Evolutionary conservation across 2,888 invertebrate genomes (phyloP).

Genomic region (Notodonta ziczac): DNA sequence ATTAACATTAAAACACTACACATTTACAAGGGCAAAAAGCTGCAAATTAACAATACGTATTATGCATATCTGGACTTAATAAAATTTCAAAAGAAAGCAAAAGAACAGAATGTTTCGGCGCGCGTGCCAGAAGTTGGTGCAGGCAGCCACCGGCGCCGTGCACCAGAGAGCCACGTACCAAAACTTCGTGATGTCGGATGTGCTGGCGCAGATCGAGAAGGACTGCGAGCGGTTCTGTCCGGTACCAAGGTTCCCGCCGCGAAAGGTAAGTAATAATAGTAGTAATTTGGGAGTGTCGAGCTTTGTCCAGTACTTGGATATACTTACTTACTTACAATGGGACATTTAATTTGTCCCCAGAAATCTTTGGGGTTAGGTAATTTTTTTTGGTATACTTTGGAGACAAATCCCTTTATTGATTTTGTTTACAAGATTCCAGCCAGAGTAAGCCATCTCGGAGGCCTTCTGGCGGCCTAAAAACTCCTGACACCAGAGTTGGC

Average conservation of each 20-base stretch:
- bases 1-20: not conserved
- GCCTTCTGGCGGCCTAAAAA: too few species aligned
- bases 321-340: too few species aligned
- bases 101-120: constrained; percentile 32
- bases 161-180: constrained; percentile 45
- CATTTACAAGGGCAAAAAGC: not conserved
- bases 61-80: not conserved
- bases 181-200: constrained; percentile 63
- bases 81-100: constrained; percentile 14
- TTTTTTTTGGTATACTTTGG: too few species aligned
- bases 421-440: too few species aligned
- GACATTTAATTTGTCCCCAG: too few species aligned
- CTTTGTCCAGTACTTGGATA: too few species aligned
- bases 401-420: too few species aligned
- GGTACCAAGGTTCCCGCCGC: constrained; percentile 58
- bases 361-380: too few species aligned
- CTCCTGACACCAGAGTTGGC: too few species aligned
- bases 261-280: constrained; percentile 54
- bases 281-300: too few species aligned
- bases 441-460: too few species aligned
- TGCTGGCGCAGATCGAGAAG: constrained; percentile 58
- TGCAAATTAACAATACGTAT: not conserved
- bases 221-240: constrained; percentile 62
- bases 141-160: constrained; percentile 10
- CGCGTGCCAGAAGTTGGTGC: constrained; percentile 22